A percentile compares a stretch with the other conserved stretches of the same genome.
These are phyloP conservation scores for Enteromius treurensis DNA, from an alignment of 2,797 vertebrate genomes.

Conservation along the genomic window DNA sequence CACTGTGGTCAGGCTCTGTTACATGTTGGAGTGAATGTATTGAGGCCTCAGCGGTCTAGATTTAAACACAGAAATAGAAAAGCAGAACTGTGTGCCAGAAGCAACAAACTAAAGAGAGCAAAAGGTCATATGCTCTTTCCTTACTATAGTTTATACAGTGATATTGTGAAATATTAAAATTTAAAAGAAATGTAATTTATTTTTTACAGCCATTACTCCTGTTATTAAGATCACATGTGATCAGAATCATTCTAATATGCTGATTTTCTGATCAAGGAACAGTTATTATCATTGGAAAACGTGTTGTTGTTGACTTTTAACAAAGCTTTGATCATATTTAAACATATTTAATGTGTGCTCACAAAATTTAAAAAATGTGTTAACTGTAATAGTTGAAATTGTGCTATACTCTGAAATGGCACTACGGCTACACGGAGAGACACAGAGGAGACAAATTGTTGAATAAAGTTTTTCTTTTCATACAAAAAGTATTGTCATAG, in stretches of 20 bases:
- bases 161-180: neutral
- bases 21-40: constrained; percentile 6
- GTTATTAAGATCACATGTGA: neutral
- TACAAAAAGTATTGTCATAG: no score
- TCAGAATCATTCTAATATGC: neutral
- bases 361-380: no score
- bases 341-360: no score
- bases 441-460: no score
- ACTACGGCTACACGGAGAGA: no score
- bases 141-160: neutral
- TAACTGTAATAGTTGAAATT: no score
- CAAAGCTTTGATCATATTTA: neutral
- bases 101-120: neutral
- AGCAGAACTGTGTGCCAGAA: neutral
- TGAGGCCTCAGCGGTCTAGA: neutral
- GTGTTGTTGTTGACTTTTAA: neutral
- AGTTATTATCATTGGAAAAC: neutral
- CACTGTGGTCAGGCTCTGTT: constrained; percentile 19
- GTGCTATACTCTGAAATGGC: no score
- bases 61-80: constrained; percentile 13
- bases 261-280: neutral
- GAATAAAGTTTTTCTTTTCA: no score
- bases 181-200: neutral
- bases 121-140: neutral
- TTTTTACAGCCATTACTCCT: neutral